Base-by-base conservation (phyloP, 1,140 invertebrate species). In the Pentalonia nigronervosa region DNA sequence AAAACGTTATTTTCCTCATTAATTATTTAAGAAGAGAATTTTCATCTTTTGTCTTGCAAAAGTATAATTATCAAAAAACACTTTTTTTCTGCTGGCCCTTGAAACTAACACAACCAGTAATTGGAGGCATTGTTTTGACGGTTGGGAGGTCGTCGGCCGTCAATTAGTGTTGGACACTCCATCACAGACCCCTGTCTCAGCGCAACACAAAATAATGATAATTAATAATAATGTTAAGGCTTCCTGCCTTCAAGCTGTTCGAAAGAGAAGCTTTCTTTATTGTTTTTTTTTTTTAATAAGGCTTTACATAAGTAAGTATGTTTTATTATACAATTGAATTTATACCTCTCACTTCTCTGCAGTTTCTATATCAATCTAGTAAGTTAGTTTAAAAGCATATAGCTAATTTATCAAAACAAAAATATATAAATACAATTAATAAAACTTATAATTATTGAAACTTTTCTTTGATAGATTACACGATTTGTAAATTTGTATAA, bases 101-200 rank as follows among this genome's bases (percentile, higher is more conserved):
- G 60, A 93, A 93, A 86, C 91, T 45, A 92, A 83, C 91, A 53
- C 76, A 56, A 36, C 81, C 81, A 53, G 91, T 93, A 93, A 93
- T 93, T 93, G 91, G 81, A 93, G 48, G 91, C 91, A 93, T 93
- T 93, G 91, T 93, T 84, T 93, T 84, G 81, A 84, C 91, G 36
- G 53, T 81, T 36, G 76, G 81, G 48, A 93, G 81, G 91, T 93
- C 91, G 91, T 56, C 91, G 81, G 48, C 48, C 91, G 91, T 93
- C 91, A 93, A 93, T 93, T 93, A 93, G 81, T 47, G 91, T 93
- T 93, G 91, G 91, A 93, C 81, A 93, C 91, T 93, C 91, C 91
- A 93, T 93, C 91, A 93, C 76, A 30, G 81, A 45, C 45, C 76
- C 81, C 47, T 53, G 81, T 93, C 76, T 86, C 76, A 30, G 17